Evolutionary conservation across 1,140 invertebrate species (phyloP).

Genomic region (Diabrotica virgifera): DNA sequence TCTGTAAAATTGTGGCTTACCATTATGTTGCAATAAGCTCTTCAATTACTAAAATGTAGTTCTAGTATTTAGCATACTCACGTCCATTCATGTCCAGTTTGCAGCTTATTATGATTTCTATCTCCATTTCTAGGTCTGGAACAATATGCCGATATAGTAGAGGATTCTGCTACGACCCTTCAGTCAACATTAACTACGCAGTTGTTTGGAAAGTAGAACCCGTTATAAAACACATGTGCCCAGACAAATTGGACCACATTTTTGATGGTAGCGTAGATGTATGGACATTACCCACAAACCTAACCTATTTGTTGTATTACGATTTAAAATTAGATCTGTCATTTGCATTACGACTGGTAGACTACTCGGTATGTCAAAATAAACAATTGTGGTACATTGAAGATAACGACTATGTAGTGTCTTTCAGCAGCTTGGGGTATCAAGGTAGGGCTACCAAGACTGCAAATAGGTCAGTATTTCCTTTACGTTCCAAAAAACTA

Average conservation of each 20-base stretch:
- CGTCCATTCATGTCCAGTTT: too few species aligned
- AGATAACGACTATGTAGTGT: constrained; percentile 1
- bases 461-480: neutral
- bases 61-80: too few species aligned
- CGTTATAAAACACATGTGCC: neutral
- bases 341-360: neutral
- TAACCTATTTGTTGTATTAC: constrained; percentile 9
- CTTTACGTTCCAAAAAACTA: neutral
- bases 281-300: neutral
- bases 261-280: neutral
- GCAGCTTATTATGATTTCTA: neutral
- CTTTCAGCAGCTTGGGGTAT: neutral
- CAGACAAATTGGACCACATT: neutral
- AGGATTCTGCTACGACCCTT: constrained; percentile 8
- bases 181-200: neutral
- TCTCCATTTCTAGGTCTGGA: neutral
- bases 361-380: neutral
- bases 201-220: constrained; percentile 1
- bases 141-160: constrained; percentile 5
- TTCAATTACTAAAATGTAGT: too few species aligned
- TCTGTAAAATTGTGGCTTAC: too few species aligned
- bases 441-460: neutral
- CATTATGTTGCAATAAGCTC: too few species aligned
- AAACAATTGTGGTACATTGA: constrained; percentile 7
- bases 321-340: neutral